phyloP scores from a whole-genome alignment of 2,888 invertebrate genomes.

The Congeria kusceri region DNA sequence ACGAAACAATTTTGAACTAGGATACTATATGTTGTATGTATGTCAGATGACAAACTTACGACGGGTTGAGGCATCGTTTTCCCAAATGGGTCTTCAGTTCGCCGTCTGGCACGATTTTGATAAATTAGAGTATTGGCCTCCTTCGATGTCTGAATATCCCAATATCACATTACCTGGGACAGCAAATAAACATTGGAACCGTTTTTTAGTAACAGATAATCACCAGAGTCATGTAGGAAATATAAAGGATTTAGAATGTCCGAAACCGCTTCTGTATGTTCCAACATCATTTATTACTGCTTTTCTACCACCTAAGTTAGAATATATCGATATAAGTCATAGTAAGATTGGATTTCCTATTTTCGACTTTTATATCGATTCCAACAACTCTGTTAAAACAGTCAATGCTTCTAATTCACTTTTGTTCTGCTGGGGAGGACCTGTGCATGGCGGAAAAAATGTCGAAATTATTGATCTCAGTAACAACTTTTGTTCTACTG shows the following conservation, averaged over 20 bases:
- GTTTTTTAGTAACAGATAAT: too few species aligned
- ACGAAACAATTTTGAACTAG: conserved; percentile 32
- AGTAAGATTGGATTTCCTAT: conserved; percentile 34
- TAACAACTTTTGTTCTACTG: conserved; percentile 24
- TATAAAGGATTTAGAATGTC: too few species aligned
- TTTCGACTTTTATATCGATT: conserved; percentile 12
- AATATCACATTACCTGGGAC: too few species aligned
- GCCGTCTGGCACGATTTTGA: not conserved
- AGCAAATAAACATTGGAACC: too few species aligned
- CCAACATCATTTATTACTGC: conserved; percentile 4
- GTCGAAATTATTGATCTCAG: conserved; percentile 37
- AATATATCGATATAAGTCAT: conserved; percentile 35
- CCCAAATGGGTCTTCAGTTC: conserved; percentile 18
- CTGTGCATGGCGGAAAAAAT: conserved; percentile 25
- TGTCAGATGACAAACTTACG: conserved; percentile 19
- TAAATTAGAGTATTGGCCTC: too few species aligned
- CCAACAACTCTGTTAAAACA: conserved; percentile 21
- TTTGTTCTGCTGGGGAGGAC: conserved; percentile 50
- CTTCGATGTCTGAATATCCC: too few species aligned
- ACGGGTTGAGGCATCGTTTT: conserved; percentile 30
- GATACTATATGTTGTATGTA: conserved; percentile 24
- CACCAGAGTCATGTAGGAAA: too few species aligned
- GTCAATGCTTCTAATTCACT: conserved; percentile 30
- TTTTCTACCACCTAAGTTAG: conserved; percentile 26
- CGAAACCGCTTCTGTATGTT: not conserved